These are phyloP conservation scores for Acronicta alni DNA, from an alignment of 2,888 invertebrate genomes.

Conservation along the genomic window DNA sequence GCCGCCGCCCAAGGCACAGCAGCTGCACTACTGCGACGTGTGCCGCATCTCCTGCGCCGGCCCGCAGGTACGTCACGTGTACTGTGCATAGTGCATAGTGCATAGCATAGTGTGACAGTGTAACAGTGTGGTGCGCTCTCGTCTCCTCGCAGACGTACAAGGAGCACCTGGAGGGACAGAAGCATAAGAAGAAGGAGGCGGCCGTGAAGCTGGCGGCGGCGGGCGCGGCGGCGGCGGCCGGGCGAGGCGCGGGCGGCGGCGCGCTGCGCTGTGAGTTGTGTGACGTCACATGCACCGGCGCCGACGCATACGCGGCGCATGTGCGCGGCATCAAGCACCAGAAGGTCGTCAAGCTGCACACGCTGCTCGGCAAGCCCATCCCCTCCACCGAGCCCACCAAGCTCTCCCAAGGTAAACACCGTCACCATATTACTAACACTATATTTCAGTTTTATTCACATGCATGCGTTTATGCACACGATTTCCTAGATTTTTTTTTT, in stretches of 20 bases:
- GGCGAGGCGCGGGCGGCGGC: slow-evolving; percentile 77
- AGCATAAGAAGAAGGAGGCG: slow-evolving; percentile 99
- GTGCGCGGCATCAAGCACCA: slow-evolving; percentile 99
- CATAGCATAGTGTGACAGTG: too few species aligned
- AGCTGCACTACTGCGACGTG: slow-evolving; percentile 99
- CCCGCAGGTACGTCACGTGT: slow-evolving; percentile 92
- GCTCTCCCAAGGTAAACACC: slow-evolving; percentile 84
- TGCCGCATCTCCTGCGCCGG: slow-evolving; percentile 99
- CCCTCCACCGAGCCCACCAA: slow-evolving; percentile 98
- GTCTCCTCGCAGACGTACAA: slow-evolving; percentile 82
- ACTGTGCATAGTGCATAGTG: too few species aligned
- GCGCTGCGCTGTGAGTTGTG: slow-evolving; percentile 98
- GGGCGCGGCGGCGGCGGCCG: slow-evolving; percentile 80
- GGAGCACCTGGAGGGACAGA: slow-evolving; percentile 99
- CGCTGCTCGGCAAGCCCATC: slow-evolving; percentile 98
- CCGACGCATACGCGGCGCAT: slow-evolving; percentile 99
- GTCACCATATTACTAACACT: too few species aligned
- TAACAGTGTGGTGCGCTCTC: neutral
- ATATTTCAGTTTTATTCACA: too few species aligned
- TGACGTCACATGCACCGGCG: slow-evolving; percentile 99
- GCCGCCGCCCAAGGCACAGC: slow-evolving; percentile 96
- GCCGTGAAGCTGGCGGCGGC: slow-evolving; percentile 90
- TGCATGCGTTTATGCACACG: too few species aligned
- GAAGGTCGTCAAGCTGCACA: slow-evolving; percentile 98
- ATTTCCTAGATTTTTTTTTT: too few species aligned